Evolutionary conservation across 2,113 vertebrate species (phyloP), one percentile per base, ranked within the genome.

Genomic region (Phalacrocorax aristotelis): DNA sequence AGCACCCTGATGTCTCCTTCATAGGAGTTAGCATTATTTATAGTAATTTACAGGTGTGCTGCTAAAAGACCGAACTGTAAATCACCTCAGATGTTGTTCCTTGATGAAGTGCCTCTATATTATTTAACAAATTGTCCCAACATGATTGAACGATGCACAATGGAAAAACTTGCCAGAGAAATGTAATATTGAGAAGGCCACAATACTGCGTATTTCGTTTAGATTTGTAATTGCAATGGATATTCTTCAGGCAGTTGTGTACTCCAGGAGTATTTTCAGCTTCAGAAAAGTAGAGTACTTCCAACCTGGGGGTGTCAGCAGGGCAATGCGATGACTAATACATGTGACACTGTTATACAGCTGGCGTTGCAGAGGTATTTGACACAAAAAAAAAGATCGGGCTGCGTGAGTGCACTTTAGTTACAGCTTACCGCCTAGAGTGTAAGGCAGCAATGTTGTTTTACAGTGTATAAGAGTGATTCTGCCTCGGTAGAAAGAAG

Each of bases 121-220:
- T 93, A 93, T 92, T 96, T 66, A 94, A 62, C 64, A 72, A 92
- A 92, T 93, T 92, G 90, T 83, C 90, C 80, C 80, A 90, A 92
- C 51, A 19, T 32, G 48, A 83, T 79, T 66, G 76, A 95, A 81
- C 0, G 0, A 65, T 21, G 9, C 62, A 66, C 16, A 1, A 44
- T 34, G 55, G 49, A 65, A 85, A 72, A 87, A 71, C 48, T 66
- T 77, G 38, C 64, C 30, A 29, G 1, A 1, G 55, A 90, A 86
- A 58, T 26, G 61, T 46, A n/a, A 12, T 46, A 22, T 10, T 23
- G 34, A 44, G 61, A 94, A 55, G 15, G 49, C 70, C 51, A 30
- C 30, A 34, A 36, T 32, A 13, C 18, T 22, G 55, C 0, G 0
- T 52, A 20, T 55, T 80, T 80, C 58, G 61, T 69, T 85, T 46